Evolutionary conservation across 2,888 invertebrate genomes (phyloP), one percentile per base, ranked within the genome.

Genomic region (Linyphia triangularis): DNA sequence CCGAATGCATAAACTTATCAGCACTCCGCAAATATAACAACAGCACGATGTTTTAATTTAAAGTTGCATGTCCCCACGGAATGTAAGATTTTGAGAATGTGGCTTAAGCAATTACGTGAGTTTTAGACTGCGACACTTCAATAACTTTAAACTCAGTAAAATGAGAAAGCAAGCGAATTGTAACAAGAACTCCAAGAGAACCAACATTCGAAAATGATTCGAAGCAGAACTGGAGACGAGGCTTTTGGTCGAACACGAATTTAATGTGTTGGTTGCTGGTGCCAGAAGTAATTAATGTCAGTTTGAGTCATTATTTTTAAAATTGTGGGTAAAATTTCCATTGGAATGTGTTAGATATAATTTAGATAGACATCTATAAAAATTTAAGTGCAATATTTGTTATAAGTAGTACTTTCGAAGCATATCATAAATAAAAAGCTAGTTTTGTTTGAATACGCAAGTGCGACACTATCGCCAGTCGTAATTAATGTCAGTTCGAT

Each of bases 1-100:
- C 24, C 59, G 51, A 6, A 51, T n/a, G 57, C 33, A 73, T 19
- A 33, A 30, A 43, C 78, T 65, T 78, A 78, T 78, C 78, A 78
- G 65, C 51, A 78, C 65, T 65, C 78, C 16, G 26, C 28, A 65
- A 51, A 43, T 43, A 51, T 40, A 65, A 2, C 26, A 5, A 37
- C 65, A 51, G 26, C 28, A 78, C 65, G 78, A 26, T 65, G 67
- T 78, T 78, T 78, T 78, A 78, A 78, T 78, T 78, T 78, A 65
- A 43, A n/a, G 13, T 33, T 10, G 22, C 28, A 24, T 57, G 33
- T 19, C 19, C 24, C 19, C 30, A 70, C 22, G 26, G 10, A 16
- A 10, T n/a, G 40, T 43, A 37, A 43, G 26, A 26, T 43, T 37
- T 22, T n/a, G 1, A 70, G 28, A 70, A 26, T 16, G 28, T 43